These are phyloP conservation scores for Oreochromis niloticus DNA, from an alignment of 2,113 vertebrate species.

Conservation along the genomic window DNA sequence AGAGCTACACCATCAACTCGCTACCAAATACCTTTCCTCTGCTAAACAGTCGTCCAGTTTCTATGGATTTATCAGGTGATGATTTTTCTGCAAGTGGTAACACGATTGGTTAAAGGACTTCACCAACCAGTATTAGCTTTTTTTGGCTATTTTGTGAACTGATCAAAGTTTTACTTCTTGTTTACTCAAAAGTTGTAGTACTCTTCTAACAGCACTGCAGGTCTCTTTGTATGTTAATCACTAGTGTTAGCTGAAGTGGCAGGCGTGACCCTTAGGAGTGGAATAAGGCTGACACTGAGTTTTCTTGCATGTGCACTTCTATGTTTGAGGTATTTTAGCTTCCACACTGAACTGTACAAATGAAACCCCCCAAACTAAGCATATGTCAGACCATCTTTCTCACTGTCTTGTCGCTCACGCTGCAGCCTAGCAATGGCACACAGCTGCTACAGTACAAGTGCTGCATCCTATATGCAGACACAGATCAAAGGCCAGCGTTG, in stretches of 20 bases:
- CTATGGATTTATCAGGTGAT: background rate
- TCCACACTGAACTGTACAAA: background rate
- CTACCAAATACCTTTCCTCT: background rate
- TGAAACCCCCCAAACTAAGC: background rate
- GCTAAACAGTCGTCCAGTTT: background rate
- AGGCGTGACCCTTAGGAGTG: background rate
- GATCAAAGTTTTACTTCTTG: background rate
- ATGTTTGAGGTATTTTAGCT: background rate
- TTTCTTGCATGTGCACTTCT: slow-evolving; percentile 8
- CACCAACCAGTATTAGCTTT: background rate
- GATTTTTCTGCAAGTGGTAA: background rate
- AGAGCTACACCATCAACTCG: background rate
- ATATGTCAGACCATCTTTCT: background rate
- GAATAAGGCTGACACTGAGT: background rate
- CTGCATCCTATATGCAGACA: slow-evolving; percentile 28
- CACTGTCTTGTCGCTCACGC: slow-evolving; percentile 9
- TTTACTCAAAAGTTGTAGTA: background rate
- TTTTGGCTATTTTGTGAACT: background rate
- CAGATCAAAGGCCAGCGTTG: slow-evolving; percentile 59
- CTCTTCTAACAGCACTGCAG: background rate
- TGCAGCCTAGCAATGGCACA: background rate
- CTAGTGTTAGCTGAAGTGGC: background rate
- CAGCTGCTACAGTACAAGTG: background rate
- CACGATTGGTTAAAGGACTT: background rate
- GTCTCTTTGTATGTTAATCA: background rate